Base-by-base conservation (phyloP, 2,888 invertebrate species). In the Eilema sororculum region DNA sequence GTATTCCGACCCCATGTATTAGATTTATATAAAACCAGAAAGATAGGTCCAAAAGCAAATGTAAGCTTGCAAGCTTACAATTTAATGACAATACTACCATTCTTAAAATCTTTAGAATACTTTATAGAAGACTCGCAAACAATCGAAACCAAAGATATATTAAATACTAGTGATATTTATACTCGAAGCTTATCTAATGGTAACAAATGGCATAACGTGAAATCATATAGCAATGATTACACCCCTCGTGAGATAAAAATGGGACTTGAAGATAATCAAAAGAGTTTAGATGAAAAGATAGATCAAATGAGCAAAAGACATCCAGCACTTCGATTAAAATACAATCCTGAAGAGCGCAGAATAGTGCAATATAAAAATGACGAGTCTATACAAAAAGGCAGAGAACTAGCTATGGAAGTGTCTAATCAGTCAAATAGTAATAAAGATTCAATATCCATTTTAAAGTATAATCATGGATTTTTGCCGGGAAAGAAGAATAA, bases 161-260 rank as follows among this genome's bases (percentile, higher is more conserved):
- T 68, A 5, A 78, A 77, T 28, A 83, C 74, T 28, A 79, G 81
- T 63, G 85, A 90, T 25, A 86, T 90, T 76, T 91, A 91, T 74
- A 80, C 86, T 9, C 90, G 87, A 82, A 91, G 87, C 73, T 83
- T 93, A 74, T 82, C 89, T 28, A 83, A 79, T 67, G 85, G 77
- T 41, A 91, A 93, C 76, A 93, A 93, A 79, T 94, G 94, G 94
- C 93, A 93, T 75, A 93, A 93, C 76, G 88, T 92, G 2, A 93
- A 91, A 79, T 87, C 91, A 5, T 93, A 91, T 69, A 92, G 76
- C 76, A 93, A 92, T 72, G 89, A 91, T 69, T 91, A 89, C 64
- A 90, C 91, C 25, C 93, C 93, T 2, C 85, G 91, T 13, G 84
- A 86, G 64, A 84, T 92, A 24, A 87, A 88, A 74, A 71, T 89